A percentile compares a stretch with the other conserved stretches of the same genome.
These are phyloP conservation scores for Neosilurus hyrtlii DNA, from an alignment of 2,797 vertebrate species.

Conservation along the genomic window DNA sequence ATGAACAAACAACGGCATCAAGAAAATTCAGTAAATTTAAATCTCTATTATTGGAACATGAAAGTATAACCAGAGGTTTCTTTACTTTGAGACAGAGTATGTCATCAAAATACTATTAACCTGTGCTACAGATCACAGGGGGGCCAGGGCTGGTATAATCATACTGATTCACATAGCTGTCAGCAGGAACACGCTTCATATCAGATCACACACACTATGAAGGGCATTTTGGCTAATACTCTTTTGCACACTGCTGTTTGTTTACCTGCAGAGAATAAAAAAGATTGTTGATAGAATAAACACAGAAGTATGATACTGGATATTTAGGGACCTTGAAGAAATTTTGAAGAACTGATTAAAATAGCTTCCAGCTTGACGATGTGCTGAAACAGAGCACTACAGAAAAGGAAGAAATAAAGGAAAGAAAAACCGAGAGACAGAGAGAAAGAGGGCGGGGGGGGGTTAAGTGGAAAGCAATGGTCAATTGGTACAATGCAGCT, in stretches of 20 bases:
- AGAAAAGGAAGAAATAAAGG: not conserved
- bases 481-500: constrained; percentile 13
- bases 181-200: not conserved
- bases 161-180: not conserved
- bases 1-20: too few species aligned
- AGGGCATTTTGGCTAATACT: constrained; percentile 2
- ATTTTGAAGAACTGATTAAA: not conserved
- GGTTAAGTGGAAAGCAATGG: constrained; percentile 19
- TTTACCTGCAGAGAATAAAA: not conserved
- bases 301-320: not conserved
- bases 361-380: not conserved
- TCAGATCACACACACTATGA: not conserved
- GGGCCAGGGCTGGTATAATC: not conserved
- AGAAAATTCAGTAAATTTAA: too few species aligned
- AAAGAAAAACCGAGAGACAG: too few species aligned
- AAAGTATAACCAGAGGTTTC: too few species aligned
- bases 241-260: not conserved
- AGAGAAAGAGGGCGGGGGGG: too few species aligned
- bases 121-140: too few species aligned
- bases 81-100: too few species aligned
- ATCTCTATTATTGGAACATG: too few species aligned
- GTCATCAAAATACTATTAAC: too few species aligned
- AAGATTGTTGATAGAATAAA: not conserved
- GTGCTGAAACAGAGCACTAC: too few species aligned
- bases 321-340: not conserved